Evolutionary conservation across 2,113 vertebrate genomes (phyloP).

Genomic region (Martes martes): DNA sequence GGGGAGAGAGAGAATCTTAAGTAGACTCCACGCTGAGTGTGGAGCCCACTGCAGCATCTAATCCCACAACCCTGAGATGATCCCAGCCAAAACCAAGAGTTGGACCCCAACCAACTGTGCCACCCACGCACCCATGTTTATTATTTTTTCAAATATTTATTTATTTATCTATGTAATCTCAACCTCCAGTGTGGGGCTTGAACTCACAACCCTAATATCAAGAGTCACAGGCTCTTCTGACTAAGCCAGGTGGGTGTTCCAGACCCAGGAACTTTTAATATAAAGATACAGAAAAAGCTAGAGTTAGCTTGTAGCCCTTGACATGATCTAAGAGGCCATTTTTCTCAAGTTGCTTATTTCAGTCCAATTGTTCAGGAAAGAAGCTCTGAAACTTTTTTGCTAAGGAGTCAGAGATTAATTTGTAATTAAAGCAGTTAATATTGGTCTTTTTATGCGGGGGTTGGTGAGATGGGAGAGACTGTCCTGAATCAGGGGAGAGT

Average conservation of each 20-base stretch:
- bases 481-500: not conserved
- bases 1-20: not conserved
- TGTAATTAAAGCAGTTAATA: slow-evolving; percentile 25
- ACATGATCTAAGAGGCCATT: not conserved
- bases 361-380: not conserved
- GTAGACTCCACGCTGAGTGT: not conserved
- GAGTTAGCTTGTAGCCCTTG: not conserved
- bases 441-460: not conserved
- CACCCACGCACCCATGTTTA: not conserved
- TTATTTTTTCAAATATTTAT: not conserved
- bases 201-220: not conserved
- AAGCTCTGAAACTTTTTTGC: not conserved
- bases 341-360: not conserved
- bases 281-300: not conserved
- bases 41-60: not conserved
- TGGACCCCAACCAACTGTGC: not conserved
- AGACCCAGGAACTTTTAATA: not conserved
- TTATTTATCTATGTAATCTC: not conserved
- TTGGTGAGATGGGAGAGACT: not conserved
- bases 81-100: not conserved
- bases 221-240: not conserved
- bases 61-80: not conserved
- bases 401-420: slow-evolving; percentile 31
- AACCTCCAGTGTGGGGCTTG: not conserved
- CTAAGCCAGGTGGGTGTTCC: not conserved